Conservation (phyloP, 2,888 invertebrate species). For the Nycteola revayana region DNA sequence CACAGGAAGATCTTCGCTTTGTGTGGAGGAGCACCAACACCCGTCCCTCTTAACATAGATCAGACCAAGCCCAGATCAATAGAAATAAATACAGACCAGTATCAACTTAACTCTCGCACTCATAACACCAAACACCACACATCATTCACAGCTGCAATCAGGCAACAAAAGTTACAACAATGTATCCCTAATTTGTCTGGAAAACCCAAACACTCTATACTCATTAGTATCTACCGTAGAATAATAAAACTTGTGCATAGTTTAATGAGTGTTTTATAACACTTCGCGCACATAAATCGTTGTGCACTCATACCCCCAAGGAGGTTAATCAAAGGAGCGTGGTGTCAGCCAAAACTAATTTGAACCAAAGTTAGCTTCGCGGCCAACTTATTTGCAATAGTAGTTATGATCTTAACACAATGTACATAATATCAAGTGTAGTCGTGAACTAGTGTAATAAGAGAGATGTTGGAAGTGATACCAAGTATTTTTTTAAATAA, state of each 20-base stretch:
- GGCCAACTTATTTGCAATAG: constrained; percentile 62
- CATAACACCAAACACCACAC: too few relatives aligned
- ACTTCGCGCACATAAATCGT: constrained; percentile 25
- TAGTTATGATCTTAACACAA: constrained; percentile 64
- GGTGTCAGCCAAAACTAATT: constrained; percentile 69
- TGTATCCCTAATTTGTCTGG: constrained; percentile 20
- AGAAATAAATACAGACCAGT: too few relatives aligned
- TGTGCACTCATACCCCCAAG: constrained; percentile 51
- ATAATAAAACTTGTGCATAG: constrained; percentile 11
- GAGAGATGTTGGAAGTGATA: constrained; percentile 8
- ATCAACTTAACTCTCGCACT: too few relatives aligned
- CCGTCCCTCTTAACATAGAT: too few relatives aligned
- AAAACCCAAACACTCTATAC: too few relatives aligned
- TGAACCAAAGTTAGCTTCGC: constrained; percentile 63
- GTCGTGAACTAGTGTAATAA: constrained; percentile 41
- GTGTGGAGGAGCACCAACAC: too few relatives aligned
- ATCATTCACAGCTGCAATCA: too few relatives aligned
- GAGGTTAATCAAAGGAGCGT: constrained; percentile 66
- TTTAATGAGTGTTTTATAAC: constrained; percentile 17
- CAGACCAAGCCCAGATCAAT: too few relatives aligned
- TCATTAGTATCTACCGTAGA: too few relatives aligned
- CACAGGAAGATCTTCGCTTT: too few relatives aligned
- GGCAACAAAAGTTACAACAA: too few relatives aligned
- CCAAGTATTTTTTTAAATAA: too few relatives aligned
- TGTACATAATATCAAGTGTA: constrained; percentile 54